Percentiles rank a stretch among this genome's conserved stretches.
Evolutionary conservation across 1,140 invertebrate species (phyloP).

Genomic region (Danaus plexippus): DNA sequence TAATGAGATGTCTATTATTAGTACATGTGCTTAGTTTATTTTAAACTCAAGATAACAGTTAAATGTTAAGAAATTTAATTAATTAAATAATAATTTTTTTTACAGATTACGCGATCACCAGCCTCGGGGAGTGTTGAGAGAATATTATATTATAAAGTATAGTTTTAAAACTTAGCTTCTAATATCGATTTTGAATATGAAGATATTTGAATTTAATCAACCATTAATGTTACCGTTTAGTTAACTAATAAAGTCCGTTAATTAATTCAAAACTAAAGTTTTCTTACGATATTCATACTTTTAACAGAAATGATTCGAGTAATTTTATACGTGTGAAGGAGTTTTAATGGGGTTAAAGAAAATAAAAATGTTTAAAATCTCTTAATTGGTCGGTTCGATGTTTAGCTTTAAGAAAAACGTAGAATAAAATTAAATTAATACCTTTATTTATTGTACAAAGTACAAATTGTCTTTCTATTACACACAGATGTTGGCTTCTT

Average conservation of each 20-base stretch:
- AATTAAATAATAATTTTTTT: constrained; percentile 15
- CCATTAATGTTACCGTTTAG: too few species aligned
- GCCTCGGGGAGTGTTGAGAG: constrained; percentile 53
- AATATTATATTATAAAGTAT: neutral
- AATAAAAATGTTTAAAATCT: neutral
- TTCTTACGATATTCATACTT: neutral
- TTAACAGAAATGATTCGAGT: neutral
- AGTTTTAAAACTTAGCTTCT: too few species aligned
- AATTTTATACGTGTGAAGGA: neutral
- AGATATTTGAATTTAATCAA: too few species aligned
- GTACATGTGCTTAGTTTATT: too few species aligned
- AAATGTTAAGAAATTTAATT: neutral
- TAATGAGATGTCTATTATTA: too few species aligned
- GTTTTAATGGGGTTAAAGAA: too few species aligned
- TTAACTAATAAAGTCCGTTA: too few species aligned
- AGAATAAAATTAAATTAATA: constrained; percentile 10
- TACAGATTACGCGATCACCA: constrained; percentile 61
- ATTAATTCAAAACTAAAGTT: too few species aligned
- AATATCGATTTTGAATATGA: too few species aligned
- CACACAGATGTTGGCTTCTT: too few species aligned
- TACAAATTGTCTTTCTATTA: constrained; percentile 24
- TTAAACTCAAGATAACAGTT: too few species aligned
- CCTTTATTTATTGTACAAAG: constrained; percentile 58
- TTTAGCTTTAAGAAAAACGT: constrained; percentile 5
- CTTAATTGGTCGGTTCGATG: neutral